These are phyloP conservation scores for Probosciger aterrimus DNA, from an alignment of 2,113 vertebrate genomes.

Conservation along the genomic window DNA sequence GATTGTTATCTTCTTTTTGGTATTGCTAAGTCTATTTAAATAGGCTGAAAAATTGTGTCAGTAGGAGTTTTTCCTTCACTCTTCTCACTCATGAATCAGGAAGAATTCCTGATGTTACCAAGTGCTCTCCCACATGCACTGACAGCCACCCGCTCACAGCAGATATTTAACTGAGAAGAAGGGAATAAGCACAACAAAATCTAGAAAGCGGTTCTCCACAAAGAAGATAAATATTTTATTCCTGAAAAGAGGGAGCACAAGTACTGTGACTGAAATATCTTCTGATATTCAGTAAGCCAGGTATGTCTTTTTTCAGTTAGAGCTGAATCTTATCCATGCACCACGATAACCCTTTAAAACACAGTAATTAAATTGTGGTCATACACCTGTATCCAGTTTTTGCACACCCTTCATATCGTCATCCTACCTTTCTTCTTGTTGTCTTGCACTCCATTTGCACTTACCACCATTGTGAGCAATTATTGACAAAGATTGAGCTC, in stretches of 20 bases:
- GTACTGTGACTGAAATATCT: neutral
- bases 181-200: neutral
- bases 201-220: neutral
- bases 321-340: neutral
- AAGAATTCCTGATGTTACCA: conserved; percentile 25
- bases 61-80: conserved; percentile 50
- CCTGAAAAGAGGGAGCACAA: neutral
- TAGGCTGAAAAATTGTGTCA: neutral
- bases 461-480: neutral
- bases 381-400: neutral
- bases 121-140: neutral
- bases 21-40: neutral
- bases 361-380: neutral
- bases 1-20: neutral
- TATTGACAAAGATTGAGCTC: neutral
- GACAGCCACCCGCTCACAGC: neutral
- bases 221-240: neutral
- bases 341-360: neutral
- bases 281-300: neutral
- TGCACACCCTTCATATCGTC: neutral
- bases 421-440: neutral
- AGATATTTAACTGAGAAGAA: neutral
- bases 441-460: neutral
- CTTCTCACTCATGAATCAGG: conserved; percentile 22
- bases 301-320: neutral